Conservation (phyloP, 2,888 invertebrate species). For the Sarcophaga variegata region DNA sequence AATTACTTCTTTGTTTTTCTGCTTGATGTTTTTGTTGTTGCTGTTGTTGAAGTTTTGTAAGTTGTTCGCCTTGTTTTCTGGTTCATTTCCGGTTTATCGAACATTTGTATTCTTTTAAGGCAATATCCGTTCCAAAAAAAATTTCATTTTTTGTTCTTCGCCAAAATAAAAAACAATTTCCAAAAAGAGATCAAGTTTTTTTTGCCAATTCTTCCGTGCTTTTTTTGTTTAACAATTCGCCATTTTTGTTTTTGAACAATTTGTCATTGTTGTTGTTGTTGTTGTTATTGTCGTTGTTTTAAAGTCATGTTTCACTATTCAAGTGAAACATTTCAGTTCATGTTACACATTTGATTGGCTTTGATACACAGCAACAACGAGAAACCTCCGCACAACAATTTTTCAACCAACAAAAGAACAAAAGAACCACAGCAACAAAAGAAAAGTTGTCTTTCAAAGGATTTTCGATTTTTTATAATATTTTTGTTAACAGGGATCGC, state of each 20-base stretch:
- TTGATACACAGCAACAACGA: constrained; percentile 19
- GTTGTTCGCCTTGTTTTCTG: constrained; percentile 18
- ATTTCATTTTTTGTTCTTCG: not conserved
- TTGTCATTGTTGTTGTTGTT: not conserved
- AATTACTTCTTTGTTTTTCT: not conserved
- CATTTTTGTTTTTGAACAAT: not conserved
- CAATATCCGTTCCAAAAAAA: constrained; percentile 45
- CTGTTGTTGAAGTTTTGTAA: not conserved
- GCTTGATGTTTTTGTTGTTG: not conserved
- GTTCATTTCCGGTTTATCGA: constrained; percentile 62
- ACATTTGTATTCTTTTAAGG: constrained; percentile 48
- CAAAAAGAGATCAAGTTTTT: not conserved
- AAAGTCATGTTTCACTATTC: not conserved
- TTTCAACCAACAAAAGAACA: not conserved
- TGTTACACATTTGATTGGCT: constrained; percentile 41
- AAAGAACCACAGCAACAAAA: not conserved
- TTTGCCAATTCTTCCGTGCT: not conserved
- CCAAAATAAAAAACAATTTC: not conserved
- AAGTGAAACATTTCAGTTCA: constrained; percentile 25
- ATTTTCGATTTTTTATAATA: too few relatives aligned
- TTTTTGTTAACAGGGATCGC: too few relatives aligned
- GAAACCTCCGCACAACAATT: not conserved
- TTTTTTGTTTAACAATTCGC: not conserved
- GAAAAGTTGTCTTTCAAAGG: too few relatives aligned
- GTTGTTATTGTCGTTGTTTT: not conserved